Evolutionary conservation across 2,797 vertebrate species (phyloP), one percentile per base, ranked within the genome.

Genomic region (Acrossocheilus fasciatus): DNA sequence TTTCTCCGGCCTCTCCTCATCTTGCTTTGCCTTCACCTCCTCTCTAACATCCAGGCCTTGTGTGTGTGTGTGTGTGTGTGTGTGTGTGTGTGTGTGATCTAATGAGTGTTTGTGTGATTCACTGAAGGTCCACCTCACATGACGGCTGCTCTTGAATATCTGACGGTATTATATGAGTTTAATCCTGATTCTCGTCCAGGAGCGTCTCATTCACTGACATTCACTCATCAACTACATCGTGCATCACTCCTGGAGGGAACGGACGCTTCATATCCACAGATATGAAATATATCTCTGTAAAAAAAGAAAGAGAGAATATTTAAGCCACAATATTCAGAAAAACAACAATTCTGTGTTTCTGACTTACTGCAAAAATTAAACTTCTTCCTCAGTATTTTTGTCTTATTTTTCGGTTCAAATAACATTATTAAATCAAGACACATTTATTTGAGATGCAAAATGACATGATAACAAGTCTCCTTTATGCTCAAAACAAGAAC

Each of bases 1-100:
- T 96, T 98, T 93, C 93, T 97, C 92, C 96, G 96, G 68, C 90
- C 95, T 89, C 95, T 93, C 92, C 94, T 96, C 94, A 96, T 96
- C 88, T 91, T 95, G 81, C 80, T 88, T 50, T 89, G 91, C 89
- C 72, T 70, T 14, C 52, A 59, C 81, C 36, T 39, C 6, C 66
- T 47, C 80, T 86, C 64, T 82, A 75, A 88, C 90, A 90, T 90
- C 54, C 88, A 90, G 86, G 41, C 20, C 41, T 57, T 43, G 8
- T 43, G 41, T 43, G 41, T 43, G 41, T 43, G 8, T 43, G 14
- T 50, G 47, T 70, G 64, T 30, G 18, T 66, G 64, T 54, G 75
- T 50, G 47, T 79, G 77, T 70, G 36, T 66, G 52, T 83, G 62
- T 85, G n/a, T 30, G 18, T 20, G 64, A 59, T 80, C 59, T 47